These are phyloP conservation scores for Empidonax alnorum DNA, from an alignment of 2,113 vertebrate genomes.

Conservation along the genomic window DNA sequence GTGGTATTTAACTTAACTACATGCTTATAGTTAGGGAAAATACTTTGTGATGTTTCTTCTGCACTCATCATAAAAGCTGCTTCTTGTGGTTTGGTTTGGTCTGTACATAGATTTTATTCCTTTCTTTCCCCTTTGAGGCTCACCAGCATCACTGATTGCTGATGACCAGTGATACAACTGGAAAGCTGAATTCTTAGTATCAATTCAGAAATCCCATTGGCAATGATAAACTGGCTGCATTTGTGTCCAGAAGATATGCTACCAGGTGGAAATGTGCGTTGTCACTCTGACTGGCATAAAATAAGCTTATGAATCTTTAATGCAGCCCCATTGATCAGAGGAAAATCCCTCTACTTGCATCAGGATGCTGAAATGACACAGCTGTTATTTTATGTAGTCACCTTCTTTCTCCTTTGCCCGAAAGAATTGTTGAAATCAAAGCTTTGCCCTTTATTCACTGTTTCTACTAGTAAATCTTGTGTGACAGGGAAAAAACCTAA, in stretches of 20 bases:
- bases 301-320: not conserved
- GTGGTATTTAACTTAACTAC: not conserved
- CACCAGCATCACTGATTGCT: rapidly evolving
- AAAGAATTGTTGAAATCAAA: not conserved
- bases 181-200: not conserved
- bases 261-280: not conserved
- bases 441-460: not conserved
- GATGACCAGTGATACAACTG: not conserved
- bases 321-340: not conserved
- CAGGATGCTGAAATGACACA: not conserved
- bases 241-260: not conserved
- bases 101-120: not conserved
- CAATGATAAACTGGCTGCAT: not conserved
- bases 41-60: not conserved
- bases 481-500: not conserved
- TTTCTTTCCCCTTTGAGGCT: not conserved
- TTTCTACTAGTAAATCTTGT: not conserved
- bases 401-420: not conserved
- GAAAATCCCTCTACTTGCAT: not conserved
- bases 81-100: not conserved
- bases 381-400: not conserved
- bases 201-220: not conserved
- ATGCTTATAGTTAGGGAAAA: not conserved
- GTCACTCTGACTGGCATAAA: not conserved
- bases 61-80: not conserved